These are phyloP conservation scores for Xestobium rufovillosum DNA, from an alignment of 2,888 invertebrate genomes.

Conservation along the genomic window DNA sequence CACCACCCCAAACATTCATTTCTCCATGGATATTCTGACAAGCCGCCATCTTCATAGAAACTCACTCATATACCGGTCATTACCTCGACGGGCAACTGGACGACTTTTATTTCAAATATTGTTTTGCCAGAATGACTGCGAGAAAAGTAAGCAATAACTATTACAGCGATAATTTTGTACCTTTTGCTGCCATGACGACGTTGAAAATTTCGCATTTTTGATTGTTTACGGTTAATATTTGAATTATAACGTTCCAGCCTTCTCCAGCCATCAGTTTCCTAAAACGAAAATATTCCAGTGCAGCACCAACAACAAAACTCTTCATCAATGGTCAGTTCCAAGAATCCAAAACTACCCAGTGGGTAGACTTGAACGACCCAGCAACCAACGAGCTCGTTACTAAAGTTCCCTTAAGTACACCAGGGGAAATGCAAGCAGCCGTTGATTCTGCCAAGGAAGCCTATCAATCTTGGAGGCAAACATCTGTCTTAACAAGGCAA, in stretches of 20 bases:
- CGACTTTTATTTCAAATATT: no score
- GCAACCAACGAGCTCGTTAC: conserved; percentile 81
- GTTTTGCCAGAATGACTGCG: no score
- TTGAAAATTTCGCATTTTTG: no score
- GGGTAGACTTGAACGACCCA: conserved; percentile 94
- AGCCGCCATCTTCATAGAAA: no score
- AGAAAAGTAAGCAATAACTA: no score
- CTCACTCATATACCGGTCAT: no score
- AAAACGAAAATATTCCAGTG: conserved; percentile 34
- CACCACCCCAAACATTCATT: no score
- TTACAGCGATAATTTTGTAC: no score
- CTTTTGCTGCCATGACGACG: no score
- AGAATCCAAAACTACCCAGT: conserved; percentile 88
- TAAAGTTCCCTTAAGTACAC: conserved; percentile 83
- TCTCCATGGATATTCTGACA: no score
- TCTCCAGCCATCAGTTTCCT: conserved; percentile 6
- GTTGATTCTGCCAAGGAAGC: conserved; percentile 74
- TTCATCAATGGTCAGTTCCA: conserved; percentile 92
- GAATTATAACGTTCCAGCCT: no score
- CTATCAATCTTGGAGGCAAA: conserved; percentile 77
- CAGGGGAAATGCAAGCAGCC: conserved; percentile 82
- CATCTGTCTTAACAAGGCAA: conserved; percentile 85
- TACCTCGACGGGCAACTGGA: no score
- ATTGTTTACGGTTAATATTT: conserved; percentile 11
- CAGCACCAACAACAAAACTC: conserved; percentile 73